Percentiles rank a stretch among this genome's conserved stretches.
Evolutionary conservation across 2,797 vertebrate species (phyloP).

Genomic region (Chaunax sp.): DNA sequence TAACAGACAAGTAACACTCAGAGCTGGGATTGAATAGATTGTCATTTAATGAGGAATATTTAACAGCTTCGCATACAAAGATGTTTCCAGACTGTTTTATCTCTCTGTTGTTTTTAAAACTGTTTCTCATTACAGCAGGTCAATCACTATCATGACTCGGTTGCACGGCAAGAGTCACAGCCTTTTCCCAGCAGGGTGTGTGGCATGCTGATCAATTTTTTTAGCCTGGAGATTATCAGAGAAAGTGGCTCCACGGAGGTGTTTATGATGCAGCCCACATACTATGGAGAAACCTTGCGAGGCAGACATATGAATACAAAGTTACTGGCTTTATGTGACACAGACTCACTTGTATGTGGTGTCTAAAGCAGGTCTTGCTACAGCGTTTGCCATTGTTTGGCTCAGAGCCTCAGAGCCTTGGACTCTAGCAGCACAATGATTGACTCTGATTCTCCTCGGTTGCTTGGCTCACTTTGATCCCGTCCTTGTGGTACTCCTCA

Average conservation of each 20-base stretch:
- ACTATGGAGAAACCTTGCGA: slow-evolving; percentile 6
- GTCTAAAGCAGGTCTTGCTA: slow-evolving; percentile 22
- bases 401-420: slow-evolving; percentile 22
- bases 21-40: slow-evolving; percentile 5
- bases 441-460: slow-evolving; percentile 32
- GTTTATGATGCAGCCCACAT: slow-evolving; percentile 70
- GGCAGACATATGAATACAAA: slow-evolving; percentile 17
- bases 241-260: slow-evolving; percentile 68
- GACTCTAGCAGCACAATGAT: slow-evolving; percentile 50
- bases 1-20: slow-evolving; percentile 38
- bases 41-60: slow-evolving; percentile 26
- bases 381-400: slow-evolving; percentile 24
- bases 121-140: slow-evolving; percentile 48
- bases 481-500: slow-evolving; percentile 50
- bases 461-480: slow-evolving; percentile 52
- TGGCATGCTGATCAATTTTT: slow-evolving; percentile 75
- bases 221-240: slow-evolving; percentile 66
- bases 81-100: background rate
- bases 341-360: background rate
- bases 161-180: slow-evolving; percentile 31
- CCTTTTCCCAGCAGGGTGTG: slow-evolving; percentile 48
- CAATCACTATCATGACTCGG: slow-evolving; percentile 31
- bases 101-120: slow-evolving; percentile 4
- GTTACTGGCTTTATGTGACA: background rate
- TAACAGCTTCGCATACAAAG: slow-evolving; percentile 5